Conservation (phyloP, 2,888 invertebrate species). For the Patella pellucida region DNA sequence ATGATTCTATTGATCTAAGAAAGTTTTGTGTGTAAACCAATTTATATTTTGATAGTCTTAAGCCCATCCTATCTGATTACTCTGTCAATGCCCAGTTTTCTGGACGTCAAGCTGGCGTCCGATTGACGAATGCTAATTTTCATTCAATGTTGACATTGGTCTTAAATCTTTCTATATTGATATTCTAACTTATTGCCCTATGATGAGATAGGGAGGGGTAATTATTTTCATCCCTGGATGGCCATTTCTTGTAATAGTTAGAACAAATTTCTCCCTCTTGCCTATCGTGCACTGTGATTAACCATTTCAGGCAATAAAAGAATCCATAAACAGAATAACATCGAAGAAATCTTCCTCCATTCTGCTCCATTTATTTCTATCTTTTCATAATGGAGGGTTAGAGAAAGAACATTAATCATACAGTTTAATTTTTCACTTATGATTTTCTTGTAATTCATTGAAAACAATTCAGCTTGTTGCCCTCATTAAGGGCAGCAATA, state of each 20-base stretch:
- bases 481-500: too few species aligned
- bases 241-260: too few species aligned
- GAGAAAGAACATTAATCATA: too few species aligned
- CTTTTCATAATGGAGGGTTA: neutral
- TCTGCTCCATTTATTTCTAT: neutral
- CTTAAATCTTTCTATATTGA: too few species aligned
- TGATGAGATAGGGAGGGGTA: too few species aligned
- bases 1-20: slow-evolving; percentile 24
- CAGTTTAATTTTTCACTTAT: too few species aligned
- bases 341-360: neutral
- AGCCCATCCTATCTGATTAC: slow-evolving; percentile 27
- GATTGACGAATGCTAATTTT: too few species aligned
- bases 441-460: too few species aligned
- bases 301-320: neutral
- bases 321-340: neutral
- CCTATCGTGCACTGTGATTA: neutral
- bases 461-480: too few species aligned
- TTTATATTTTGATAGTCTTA: slow-evolving; percentile 35
- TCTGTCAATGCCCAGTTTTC: slow-evolving; percentile 20
- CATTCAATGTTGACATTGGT: too few species aligned
- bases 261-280: slow-evolving; percentile 1
- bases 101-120: slow-evolving; percentile 16
- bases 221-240: too few species aligned
- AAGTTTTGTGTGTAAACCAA: slow-evolving; percentile 37
- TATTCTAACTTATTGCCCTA: too few species aligned